Evolutionary conservation across 2,113 vertebrate genomes (phyloP), one percentile per base, ranked within the genome.

Genomic region (Vimba vimba): DNA sequence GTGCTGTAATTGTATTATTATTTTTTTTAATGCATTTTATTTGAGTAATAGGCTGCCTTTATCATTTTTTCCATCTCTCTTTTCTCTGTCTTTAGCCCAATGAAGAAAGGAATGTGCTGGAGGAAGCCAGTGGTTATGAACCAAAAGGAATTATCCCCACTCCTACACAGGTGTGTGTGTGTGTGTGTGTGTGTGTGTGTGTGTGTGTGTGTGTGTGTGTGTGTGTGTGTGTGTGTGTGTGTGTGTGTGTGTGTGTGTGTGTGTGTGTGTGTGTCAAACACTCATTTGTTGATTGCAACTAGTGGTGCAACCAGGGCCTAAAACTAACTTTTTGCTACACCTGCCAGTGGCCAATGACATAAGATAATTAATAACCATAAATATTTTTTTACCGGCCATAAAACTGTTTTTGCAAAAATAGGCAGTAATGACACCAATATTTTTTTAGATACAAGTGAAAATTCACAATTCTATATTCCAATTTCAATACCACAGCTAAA

Each of bases 51-150:
- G 13, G 11, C 8, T n/a, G 4, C 5, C 79, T 27, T 25, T 64
- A 2, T 23, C 2, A 50, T 17, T 36, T 50, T 68, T 83, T 50
- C 6, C 6, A 2, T 0, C 19, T 69, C 2, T n/a, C 30, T 9
- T 68, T 68, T 68, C 82, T 85, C 2, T 86, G 23, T 81, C 15
- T 82, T 25, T 64, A 99, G 98, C 97, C 95, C 89, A 99, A 99
- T 84, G 98, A 99, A 96, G 98, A 99, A 90, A 96, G 98, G 90
- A 98, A 97, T 85, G 93, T 99, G 85, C 94, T 98, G 62, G 97
- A 98, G 91, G 98, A 99, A 91, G 96, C 97, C 78, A 96, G 95
- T 93, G 95, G 94, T 68, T 98, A 97, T 73, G 93, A 95, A 84
- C 94, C 95, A n/a, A 95, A 94, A 88, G 95, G 89, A 90, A 60